These are phyloP conservation scores for Ectemnius lituratus DNA, from an alignment of 2,888 invertebrate species.

Conservation along the genomic window DNA sequence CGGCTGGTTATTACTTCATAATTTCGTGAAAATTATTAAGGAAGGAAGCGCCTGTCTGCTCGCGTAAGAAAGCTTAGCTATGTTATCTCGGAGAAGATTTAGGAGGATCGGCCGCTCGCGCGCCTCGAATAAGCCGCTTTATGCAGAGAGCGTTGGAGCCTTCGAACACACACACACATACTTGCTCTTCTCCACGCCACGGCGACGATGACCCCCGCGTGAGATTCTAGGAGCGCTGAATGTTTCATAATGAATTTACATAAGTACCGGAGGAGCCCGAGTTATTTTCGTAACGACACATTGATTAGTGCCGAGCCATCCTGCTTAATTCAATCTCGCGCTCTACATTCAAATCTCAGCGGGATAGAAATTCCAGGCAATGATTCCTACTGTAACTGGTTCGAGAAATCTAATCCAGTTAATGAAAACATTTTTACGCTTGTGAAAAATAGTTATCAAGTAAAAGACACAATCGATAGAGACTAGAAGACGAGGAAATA, in stretches of 20 bases:
- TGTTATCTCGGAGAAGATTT: constrained; percentile 71
- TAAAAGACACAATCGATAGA: too few relatives aligned
- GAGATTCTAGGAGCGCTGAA: constrained; percentile 32
- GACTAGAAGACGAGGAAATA: too few relatives aligned
- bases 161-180: constrained; percentile 26
- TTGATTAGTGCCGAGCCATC: constrained; percentile 21
- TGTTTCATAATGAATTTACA: constrained; percentile 51
- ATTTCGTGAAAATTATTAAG: constrained; percentile 73
- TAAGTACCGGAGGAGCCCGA: constrained; percentile 24
- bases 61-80: constrained; percentile 74
- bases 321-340: constrained; percentile 8
- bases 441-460: too few relatives aligned
- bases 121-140: constrained; percentile 59
- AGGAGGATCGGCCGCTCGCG: constrained; percentile 54
- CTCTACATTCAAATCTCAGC: background rate
- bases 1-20: constrained; percentile 69
- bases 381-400: too few relatives aligned
- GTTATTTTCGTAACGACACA: constrained; percentile 34
- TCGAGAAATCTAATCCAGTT: too few relatives aligned
- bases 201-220: constrained; percentile 41
- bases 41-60: constrained; percentile 74
- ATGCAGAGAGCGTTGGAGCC: constrained; percentile 41
- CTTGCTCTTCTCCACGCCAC: too few relatives aligned
- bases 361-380: background rate
- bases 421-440: too few relatives aligned